Evolutionary conservation across 2,113 vertebrate genomes (phyloP).

Genomic region (Verasper variegatus): DNA sequence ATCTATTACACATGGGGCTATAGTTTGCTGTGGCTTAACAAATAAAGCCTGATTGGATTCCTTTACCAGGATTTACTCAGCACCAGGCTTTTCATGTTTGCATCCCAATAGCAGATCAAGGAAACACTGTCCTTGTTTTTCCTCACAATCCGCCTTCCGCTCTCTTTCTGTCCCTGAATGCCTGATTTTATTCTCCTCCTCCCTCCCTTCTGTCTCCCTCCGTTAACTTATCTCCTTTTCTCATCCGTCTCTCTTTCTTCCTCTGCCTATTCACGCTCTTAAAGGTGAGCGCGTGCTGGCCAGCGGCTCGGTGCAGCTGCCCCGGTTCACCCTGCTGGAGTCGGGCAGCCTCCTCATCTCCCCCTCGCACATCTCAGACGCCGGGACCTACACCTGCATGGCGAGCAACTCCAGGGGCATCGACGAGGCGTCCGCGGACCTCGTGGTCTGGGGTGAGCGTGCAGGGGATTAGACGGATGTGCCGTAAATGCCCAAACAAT

Average conservation of each 20-base stretch:
- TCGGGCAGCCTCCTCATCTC: conserved; percentile 95
- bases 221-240: background rate
- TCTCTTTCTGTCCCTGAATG: background rate
- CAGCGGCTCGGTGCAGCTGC: conserved; percentile 94
- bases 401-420: conserved; percentile 96
- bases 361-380: conserved; percentile 89
- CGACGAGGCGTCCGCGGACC: conserved; percentile 92
- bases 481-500: no score
- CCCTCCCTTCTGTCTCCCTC: background rate
- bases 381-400: conserved; percentile 93
- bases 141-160: conserved; percentile 4
- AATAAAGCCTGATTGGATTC: conserved; percentile 64
- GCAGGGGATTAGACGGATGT: background rate
- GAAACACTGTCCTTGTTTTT: conserved; percentile 33
- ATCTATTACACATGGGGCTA: conserved; percentile 45
- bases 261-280: background rate
- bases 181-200: background rate
- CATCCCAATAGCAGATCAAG: conserved; percentile 41
- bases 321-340: conserved; percentile 94
- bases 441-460: conserved; percentile 94
- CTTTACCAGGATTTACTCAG: conserved; percentile 43
- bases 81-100: conserved; percentile 49
- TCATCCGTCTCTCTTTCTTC: background rate
- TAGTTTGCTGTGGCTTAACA: conserved; percentile 56
- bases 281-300: conserved; percentile 92